Percentiles rank a stretch among this genome's conserved stretches.
These are phyloP conservation scores for Ganaspis brasiliensis DNA, from an alignment of 2,888 invertebrate genomes.

Conservation along the genomic window DNA sequence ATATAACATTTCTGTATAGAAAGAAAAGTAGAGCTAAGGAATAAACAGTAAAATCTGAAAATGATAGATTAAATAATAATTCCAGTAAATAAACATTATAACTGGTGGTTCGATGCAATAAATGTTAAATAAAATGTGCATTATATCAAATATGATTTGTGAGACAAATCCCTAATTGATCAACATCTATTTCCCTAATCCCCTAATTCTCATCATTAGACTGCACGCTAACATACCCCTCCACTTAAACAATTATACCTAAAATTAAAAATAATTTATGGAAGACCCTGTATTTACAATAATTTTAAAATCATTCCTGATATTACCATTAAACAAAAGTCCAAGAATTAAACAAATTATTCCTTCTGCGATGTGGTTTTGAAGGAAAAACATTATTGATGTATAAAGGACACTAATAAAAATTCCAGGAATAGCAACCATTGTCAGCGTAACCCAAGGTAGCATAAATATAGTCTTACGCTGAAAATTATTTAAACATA, in stretches of 20 bases:
- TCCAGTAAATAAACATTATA: no score
- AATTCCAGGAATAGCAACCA: conserved; percentile 89
- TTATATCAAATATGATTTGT: no score
- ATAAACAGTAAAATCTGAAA: no score
- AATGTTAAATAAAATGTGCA: no score
- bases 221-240: no score
- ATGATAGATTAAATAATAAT: no score
- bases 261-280: not conserved
- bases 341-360: conserved; percentile 85
- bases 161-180: no score
- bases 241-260: not conserved
- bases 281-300: not conserved
- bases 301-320: conserved; percentile 5
- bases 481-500: conserved; percentile 81
- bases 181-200: no score
- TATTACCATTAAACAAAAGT: conserved; percentile 83
- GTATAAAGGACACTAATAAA: conserved; percentile 91
- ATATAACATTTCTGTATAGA: no score
- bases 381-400: conserved; percentile 87
- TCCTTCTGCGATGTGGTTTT: conserved; percentile 83
- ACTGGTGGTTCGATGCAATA: no score
- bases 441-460: conserved; percentile 91
- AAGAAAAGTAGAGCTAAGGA: no score
- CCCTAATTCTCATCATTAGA: no score
- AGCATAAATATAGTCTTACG: conserved; percentile 91